Evolutionary conservation across 2,113 vertebrate species (phyloP).

Genomic region (Phalacrocorax pelagicus): DNA sequence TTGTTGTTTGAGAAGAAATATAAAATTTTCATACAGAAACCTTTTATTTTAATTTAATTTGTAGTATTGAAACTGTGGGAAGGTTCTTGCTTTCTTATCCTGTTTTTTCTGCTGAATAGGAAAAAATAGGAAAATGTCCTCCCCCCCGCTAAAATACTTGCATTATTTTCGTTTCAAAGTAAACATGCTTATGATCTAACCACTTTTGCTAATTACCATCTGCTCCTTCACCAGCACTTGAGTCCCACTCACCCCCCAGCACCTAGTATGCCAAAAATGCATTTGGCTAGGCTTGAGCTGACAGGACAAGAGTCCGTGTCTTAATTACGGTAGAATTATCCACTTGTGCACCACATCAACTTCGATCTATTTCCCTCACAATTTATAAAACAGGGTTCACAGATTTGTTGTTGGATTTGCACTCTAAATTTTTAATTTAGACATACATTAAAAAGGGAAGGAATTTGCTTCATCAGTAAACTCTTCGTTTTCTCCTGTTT

Average conservation of each 20-base stretch:
- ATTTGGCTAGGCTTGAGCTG: not conserved
- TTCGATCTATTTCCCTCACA: not conserved
- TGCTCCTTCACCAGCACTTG: not conserved
- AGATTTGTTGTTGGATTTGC: not conserved
- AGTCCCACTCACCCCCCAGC: not conserved
- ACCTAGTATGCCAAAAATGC: not conserved
- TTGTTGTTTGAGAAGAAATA: not conserved
- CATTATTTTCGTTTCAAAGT: conserved; percentile 29
- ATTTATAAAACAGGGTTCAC: not conserved
- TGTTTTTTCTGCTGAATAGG: conserved; percentile 2
- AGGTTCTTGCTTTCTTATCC: not conserved
- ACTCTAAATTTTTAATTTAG: not conserved
- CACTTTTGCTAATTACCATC: not conserved
- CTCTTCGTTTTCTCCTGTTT: not conserved
- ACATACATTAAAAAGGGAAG: not conserved
- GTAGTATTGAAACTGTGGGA: not conserved
- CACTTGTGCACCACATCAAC: not conserved
- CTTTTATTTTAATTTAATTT: conserved; percentile 5
- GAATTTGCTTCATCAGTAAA: not conserved
- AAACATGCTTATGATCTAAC: not conserved
- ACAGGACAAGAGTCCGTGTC: not conserved
- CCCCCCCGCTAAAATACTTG: not conserved
- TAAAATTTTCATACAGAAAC: not conserved
- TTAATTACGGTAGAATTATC: not conserved
- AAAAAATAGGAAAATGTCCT: not conserved